These are phyloP conservation scores for Pangasius larnaudii DNA, from an alignment of 2,797 vertebrate genomes.

Conservation along the genomic window DNA sequence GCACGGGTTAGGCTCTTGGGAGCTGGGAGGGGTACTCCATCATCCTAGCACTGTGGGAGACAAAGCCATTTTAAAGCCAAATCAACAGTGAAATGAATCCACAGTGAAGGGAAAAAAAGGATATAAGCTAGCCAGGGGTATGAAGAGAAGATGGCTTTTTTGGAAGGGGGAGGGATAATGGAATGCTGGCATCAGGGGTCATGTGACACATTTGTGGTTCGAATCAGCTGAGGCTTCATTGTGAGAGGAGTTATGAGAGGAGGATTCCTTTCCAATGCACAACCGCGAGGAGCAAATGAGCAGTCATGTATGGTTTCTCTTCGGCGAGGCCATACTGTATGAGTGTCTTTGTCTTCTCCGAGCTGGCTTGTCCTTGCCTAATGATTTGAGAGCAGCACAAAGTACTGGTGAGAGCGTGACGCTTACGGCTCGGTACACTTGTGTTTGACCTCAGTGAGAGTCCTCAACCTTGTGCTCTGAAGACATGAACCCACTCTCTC, in stretches of 20 bases:
- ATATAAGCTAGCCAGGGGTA: constrained; percentile 34
- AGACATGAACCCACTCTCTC: constrained; percentile 36
- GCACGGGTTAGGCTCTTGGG: constrained; percentile 99
- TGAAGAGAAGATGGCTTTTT: constrained; percentile 32
- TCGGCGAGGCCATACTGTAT: constrained; percentile 31
- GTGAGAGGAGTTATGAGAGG: constrained; percentile 58
- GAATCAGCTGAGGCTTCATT: constrained; percentile 60
- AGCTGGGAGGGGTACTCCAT: constrained; percentile 92
- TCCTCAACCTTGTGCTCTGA: constrained; percentile 78
- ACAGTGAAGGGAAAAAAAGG: constrained; percentile 3
- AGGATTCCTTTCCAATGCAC: constrained; percentile 42
- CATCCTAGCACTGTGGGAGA: constrained; percentile 72
- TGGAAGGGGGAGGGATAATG: constrained; percentile 32
- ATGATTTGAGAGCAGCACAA: constrained; percentile 90
- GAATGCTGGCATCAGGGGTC: constrained; percentile 58
- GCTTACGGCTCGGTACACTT: constrained; percentile 92
- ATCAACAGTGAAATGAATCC: constrained; percentile 40
- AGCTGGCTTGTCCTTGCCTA: constrained; percentile 60
- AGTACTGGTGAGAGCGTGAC: constrained; percentile 89
- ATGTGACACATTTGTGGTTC: constrained; percentile 60
- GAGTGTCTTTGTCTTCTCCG: constrained; percentile 38
- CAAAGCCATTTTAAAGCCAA: constrained; percentile 61
- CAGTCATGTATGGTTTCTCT: constrained; percentile 21
- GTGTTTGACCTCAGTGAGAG: constrained; percentile 90
- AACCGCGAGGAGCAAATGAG: constrained; percentile 21